Percentiles rank a stretch among this genome's conserved stretches.
Conservation (phyloP, 2,113 vertebrate species). For the Chrysochloris asiatica region DNA sequence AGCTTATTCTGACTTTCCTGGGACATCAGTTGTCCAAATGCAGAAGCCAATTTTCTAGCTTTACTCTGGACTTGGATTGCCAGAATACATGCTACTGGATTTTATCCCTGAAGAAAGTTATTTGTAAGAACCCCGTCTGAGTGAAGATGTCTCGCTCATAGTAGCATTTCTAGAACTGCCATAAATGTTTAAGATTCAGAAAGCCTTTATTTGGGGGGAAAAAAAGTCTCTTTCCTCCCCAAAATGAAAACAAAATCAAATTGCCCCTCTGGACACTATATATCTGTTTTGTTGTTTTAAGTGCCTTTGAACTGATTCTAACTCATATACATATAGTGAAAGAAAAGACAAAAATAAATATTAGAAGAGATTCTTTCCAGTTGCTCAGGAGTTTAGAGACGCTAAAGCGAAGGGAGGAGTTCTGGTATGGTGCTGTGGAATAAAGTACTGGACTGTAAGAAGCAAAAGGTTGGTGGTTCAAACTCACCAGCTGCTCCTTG, state of each 20-base stretch:
- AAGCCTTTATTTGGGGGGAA: not conserved
- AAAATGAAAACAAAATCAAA: constrained; percentile 10
- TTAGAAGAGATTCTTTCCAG: too few relatives aligned
- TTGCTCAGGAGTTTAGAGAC: too few relatives aligned
- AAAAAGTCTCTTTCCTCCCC: not conserved
- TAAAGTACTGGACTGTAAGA: too few relatives aligned
- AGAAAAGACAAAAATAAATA: too few relatives aligned
- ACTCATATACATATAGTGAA: too few relatives aligned
- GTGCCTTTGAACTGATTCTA: too few relatives aligned
- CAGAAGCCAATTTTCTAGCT: not conserved
- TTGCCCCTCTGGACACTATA: not conserved
- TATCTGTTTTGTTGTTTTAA: too few relatives aligned
- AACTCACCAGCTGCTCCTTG: too few relatives aligned
- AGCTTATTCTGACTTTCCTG: not conserved
- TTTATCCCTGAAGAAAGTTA: not conserved
- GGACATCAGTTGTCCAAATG: not conserved
- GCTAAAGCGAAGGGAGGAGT: too few relatives aligned
- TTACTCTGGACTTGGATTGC: not conserved
- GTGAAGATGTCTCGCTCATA: not conserved
- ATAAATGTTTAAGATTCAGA: not conserved
- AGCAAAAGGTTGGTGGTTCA: too few relatives aligned
- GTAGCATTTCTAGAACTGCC: not conserved
- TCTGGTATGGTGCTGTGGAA: too few relatives aligned
- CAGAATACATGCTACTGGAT: not conserved
- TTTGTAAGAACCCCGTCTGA: fast-evolving